Conservation (phyloP, 2,797 vertebrate species). For the Myotis myotis region DNA sequence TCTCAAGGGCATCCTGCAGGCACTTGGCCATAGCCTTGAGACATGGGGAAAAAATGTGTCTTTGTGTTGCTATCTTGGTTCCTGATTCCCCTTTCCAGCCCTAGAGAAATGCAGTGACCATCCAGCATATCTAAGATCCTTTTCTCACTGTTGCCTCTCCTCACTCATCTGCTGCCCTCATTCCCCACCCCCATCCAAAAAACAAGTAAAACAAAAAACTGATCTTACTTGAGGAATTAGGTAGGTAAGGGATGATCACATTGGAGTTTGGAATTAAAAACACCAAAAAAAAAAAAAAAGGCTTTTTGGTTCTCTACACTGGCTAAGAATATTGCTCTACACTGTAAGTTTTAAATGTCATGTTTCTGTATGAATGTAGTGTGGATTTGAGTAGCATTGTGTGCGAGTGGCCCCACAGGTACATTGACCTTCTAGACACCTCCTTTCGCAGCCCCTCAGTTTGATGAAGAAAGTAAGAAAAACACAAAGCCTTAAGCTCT, state of each 20-base stretch:
- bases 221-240: slow-evolving; percentile 54
- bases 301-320: slow-evolving; percentile 94
- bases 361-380: slow-evolving; percentile 92
- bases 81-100: background rate
- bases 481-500: slow-evolving; percentile 99
- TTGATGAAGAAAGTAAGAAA: slow-evolving; percentile 57
- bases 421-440: slow-evolving; percentile 89
- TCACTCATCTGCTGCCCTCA: background rate
- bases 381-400: slow-evolving; percentile 87
- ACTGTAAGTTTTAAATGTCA: slow-evolving; percentile 98
- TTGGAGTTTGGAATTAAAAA: slow-evolving; percentile 93
- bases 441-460: slow-evolving; percentile 88
- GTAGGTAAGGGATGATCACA: slow-evolving; percentile 90
- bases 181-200: no score
- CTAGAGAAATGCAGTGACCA: background rate
- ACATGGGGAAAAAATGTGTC: background rate
- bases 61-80: slow-evolving; percentile 26
- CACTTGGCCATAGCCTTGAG: background rate
- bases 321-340: slow-evolving; percentile 94
- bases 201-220: background rate
- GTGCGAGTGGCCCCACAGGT: slow-evolving; percentile 88
- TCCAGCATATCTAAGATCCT: background rate
- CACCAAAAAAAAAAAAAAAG: slow-evolving; percentile 63
- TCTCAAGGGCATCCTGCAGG: slow-evolving; percentile 7
- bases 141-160: slow-evolving; percentile 23